Base-by-base conservation (phyloP, 2,888 invertebrate genomes). In the Amiota mariae region DNA sequence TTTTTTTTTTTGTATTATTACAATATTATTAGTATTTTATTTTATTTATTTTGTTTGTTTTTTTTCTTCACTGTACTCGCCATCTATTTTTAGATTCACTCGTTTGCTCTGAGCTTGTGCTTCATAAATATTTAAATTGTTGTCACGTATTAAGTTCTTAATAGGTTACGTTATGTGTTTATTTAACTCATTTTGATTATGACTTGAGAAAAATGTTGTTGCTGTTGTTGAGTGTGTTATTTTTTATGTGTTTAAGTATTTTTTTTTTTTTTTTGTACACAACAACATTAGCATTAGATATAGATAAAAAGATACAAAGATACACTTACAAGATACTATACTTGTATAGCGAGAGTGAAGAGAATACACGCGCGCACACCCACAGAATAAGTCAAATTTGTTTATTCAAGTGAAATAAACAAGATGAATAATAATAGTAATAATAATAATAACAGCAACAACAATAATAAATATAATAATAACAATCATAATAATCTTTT, bases 161-260 rank as follows among this genome's bases (percentile, higher is more conserved):
- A 85, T 83, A 85, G 85, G 85, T 83, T 83, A 85, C 82, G 83
- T 83, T 83, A 82, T 83, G 85, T 84, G 83, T 82, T 81, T 84
- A 84, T 82, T 83, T 84, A 84, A 83, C 83, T 83, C 83, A 84
- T 82, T 83, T 83, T 82, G 83, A 84, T 83, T 83, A 83, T 82
- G 80, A 78, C 77, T 72, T 78, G 79, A 79, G 79, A 81, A 80
- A 79, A 80, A 2, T 75, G 74, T 72, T 36, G 36, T 36, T 36
- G 36, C 36, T 3, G 24, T 24, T 24, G 24, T 24, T 24, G 24
- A 2, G 24, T 24, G 24, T 24, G 1, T 24, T 24, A 2, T 24
- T 36, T 36, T 36, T 36, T 36, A 6, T 36, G 36, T 36, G 6
- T 36, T 36, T 36, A 36, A 36, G 36, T 36, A 36, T 36, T 36